Percentiles rank a stretch among this genome's conserved stretches.
Conservation (phyloP, 2,797 vertebrate species). For the Antennarius maculatus region DNA sequence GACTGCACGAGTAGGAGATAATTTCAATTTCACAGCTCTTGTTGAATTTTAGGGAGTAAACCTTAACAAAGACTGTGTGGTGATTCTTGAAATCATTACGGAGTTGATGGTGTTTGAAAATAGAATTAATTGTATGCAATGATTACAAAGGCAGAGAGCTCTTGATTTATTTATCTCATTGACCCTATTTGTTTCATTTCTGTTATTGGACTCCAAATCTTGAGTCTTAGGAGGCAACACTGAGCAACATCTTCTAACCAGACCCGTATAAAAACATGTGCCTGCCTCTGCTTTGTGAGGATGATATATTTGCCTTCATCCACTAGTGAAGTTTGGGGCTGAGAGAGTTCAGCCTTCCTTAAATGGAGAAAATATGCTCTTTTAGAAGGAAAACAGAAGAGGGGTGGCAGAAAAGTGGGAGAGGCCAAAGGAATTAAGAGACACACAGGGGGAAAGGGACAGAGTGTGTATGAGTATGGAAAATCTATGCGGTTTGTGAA, state of each 20-base stretch:
- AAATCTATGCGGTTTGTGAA: conserved; percentile 45
- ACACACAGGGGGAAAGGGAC: conserved; percentile 37
- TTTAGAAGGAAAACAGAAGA: conserved; percentile 66
- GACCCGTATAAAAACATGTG: conserved; percentile 72
- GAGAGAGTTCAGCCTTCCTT: conserved; percentile 75
- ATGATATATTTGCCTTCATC: conserved; percentile 69
- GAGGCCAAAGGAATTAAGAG: conserved; percentile 52
- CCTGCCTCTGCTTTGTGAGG: conserved; percentile 65
- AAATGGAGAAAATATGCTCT: conserved; percentile 85
- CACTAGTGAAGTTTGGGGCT: conserved; percentile 64
- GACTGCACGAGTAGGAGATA: conserved; percentile 8
- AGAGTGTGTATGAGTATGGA: conserved; percentile 42
- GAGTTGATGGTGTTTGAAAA: conserved; percentile 12
- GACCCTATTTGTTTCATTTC: conserved; percentile 54
- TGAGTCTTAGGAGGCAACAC: conserved; percentile 44
- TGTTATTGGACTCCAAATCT: conserved; percentile 42
- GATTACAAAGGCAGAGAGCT: not conserved
- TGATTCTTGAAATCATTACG: not conserved
- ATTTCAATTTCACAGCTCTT: conserved; percentile 16
- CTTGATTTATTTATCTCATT: conserved; percentile 24
- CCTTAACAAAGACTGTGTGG: conserved; percentile 14
- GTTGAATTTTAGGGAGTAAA: conserved; percentile 11
- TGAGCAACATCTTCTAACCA: conserved; percentile 48
- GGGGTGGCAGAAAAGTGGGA: conserved; percentile 67
- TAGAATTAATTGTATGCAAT: not conserved